Conservation (phyloP, 2,888 invertebrate genomes). For the Drosophila gaucha region DNA sequence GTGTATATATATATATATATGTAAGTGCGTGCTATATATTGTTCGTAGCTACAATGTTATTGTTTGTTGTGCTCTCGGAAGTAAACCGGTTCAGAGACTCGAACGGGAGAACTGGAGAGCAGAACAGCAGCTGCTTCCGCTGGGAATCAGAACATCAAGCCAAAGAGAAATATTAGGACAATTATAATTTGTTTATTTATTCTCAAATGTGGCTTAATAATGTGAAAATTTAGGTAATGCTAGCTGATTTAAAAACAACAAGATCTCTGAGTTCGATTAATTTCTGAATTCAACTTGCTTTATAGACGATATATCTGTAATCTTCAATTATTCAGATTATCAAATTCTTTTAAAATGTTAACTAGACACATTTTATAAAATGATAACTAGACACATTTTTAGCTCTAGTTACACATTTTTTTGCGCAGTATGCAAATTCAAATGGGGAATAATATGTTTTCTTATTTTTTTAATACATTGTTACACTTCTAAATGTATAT, state of each 20-base stretch:
- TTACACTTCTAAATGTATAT: no score
- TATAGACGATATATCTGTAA: neutral
- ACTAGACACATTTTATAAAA: no score
- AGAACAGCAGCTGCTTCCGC: slow-evolving; percentile 26
- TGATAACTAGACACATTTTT: no score
- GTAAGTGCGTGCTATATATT: slow-evolving; percentile 9
- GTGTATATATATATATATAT: neutral
- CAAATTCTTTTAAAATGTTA: no score
- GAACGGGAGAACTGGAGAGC: slow-evolving; percentile 12
- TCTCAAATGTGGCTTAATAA: slow-evolving; percentile 19
- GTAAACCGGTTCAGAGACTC: slow-evolving; percentile 55
- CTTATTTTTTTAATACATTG: no score
- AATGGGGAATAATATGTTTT: no score
- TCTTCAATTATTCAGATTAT: no score
- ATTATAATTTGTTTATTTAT: slow-evolving; percentile 19
- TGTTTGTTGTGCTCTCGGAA: slow-evolving; percentile 31
- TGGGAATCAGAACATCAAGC: slow-evolving; percentile 5
- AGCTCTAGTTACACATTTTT: no score
- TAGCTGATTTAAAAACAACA: neutral
- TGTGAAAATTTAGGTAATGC: slow-evolving; percentile 28
- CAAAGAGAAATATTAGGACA: neutral
- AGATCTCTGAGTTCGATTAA: neutral
- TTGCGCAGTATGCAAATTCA: no score
- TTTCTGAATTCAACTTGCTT: neutral
- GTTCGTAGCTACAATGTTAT: slow-evolving; percentile 10